Evolutionary conservation across 2,797 vertebrate genomes (phyloP).

Genomic region (Diglossa cyanea): DNA sequence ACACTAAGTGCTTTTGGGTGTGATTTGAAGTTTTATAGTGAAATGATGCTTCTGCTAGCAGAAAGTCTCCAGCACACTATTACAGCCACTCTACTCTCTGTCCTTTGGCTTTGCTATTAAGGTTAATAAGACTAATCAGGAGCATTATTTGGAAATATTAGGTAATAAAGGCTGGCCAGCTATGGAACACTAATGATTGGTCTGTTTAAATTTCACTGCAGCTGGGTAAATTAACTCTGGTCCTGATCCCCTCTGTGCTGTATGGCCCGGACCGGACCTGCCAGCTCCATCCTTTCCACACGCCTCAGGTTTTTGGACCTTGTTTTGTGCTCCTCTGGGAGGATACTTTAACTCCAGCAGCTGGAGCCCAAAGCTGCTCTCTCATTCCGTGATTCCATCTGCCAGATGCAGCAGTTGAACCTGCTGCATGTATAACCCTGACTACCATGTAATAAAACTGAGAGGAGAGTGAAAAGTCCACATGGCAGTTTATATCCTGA

Average conservation of each 20-base stretch:
- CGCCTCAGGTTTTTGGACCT: not conserved
- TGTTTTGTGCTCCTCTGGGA: not conserved
- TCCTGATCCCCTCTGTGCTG: not conserved
- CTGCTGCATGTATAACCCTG: not conserved
- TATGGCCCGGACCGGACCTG: not conserved
- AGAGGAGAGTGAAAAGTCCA: not conserved
- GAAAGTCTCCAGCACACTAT: not conserved
- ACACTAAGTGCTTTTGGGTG: conserved; percentile 7
- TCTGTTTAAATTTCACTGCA: not conserved
- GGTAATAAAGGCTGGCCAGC: not conserved
- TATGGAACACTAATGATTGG: not conserved
- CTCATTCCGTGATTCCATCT: not conserved
- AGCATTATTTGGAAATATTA: conserved; percentile 8
- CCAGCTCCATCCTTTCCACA: not conserved
- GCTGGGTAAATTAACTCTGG: not conserved
- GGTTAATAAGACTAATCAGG: not conserved
- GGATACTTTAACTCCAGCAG: not conserved
- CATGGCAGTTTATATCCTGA: not conserved
- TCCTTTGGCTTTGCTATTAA: not conserved
- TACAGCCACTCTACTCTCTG: not conserved
- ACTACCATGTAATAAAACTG: not conserved
- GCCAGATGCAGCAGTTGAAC: not conserved
- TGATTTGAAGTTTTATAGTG: not conserved
- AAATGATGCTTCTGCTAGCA: not conserved
- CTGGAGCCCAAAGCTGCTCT: not conserved